These are phyloP conservation scores for Fistularia commersonii DNA, from an alignment of 2,797 vertebrate species.

Conservation along the genomic window DNA sequence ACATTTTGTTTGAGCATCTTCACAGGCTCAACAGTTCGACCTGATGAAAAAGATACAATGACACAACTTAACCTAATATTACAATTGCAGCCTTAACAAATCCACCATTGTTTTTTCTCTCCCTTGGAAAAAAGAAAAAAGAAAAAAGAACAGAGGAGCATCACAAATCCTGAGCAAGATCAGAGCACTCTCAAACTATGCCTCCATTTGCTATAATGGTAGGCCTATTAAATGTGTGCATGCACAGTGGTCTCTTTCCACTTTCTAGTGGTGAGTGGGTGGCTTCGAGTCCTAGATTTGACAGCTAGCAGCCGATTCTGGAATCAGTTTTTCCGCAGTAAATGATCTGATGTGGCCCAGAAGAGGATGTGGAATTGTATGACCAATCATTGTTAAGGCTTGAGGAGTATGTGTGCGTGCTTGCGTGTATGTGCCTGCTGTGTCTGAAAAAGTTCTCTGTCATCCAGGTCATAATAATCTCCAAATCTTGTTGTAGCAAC, in stretches of 20 bases:
- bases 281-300: constrained; percentile 61
- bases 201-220: constrained; percentile 65
- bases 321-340: constrained; percentile 72
- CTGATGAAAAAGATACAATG: constrained; percentile 42
- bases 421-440: constrained; percentile 19
- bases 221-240: constrained; percentile 68
- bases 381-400: constrained; percentile 75
- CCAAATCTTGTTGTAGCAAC: no score
- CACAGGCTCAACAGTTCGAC: no score
- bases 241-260: constrained; percentile 76
- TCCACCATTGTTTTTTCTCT: constrained; percentile 53
- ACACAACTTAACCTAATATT: constrained; percentile 48
- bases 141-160: constrained; percentile 17
- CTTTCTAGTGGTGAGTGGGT: constrained; percentile 79
- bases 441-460: no score
- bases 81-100: constrained; percentile 53
- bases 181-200: constrained; percentile 57
- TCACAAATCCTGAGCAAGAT: constrained; percentile 61
- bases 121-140: constrained; percentile 24
- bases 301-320: constrained; percentile 72
- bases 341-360: constrained; percentile 75
- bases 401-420: constrained; percentile 30
- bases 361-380: constrained; percentile 76
- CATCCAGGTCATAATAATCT: no score
- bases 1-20: constrained; percentile 1